Evolutionary conservation across 2,888 invertebrate genomes (phyloP), one percentile per base, ranked within the genome.

Genomic region (Platycnemis pennipes): DNA sequence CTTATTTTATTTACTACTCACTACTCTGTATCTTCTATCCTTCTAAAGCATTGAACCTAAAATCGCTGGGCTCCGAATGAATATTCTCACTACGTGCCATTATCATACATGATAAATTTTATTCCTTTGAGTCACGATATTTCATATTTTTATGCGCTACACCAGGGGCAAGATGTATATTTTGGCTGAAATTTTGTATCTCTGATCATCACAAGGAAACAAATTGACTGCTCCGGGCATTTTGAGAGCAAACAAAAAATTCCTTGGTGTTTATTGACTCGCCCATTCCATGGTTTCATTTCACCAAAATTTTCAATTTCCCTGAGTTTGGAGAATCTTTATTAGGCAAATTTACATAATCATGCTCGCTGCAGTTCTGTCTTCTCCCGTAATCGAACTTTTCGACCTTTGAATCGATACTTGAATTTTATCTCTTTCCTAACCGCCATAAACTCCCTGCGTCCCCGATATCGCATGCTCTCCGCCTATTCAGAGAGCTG

Each of bases 371-470:
- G 87, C 44, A 46, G 87, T 87, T 87, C 45, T n/a, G 37, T 22
- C 45, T 46, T n/a, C 87, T 4, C 86, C 22, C 26, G 45, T 46
- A 45, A n/a, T 87, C 22, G 44, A 87, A 87, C 45, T 45, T 26
- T 31, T 87, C 46, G 87, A 45, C 87, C 46, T 45, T 87, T 44
- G 45, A 13, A n/a, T 45, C 87, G 42, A 87, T 87, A 26, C 87
- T n/a, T n/a, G 45, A 87, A 46, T 87, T 87, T 87, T 87, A 87
- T 87, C 87, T 87, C 87, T 46, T 87, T 46, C n/a, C 44, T 87
- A 87, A 42, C 87, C 44, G 45, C 45, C 45, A 26, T 45, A 87
- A 91, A 37, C 56, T 42, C 42, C 91, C 11, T 22, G 31, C 49
- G 13, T 37, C 22, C 22, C 53, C 37, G 49, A 22, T 8, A 63